Base-by-base conservation (phyloP, 2,797 vertebrate genomes). In the Alfaro cultratus region DNA sequence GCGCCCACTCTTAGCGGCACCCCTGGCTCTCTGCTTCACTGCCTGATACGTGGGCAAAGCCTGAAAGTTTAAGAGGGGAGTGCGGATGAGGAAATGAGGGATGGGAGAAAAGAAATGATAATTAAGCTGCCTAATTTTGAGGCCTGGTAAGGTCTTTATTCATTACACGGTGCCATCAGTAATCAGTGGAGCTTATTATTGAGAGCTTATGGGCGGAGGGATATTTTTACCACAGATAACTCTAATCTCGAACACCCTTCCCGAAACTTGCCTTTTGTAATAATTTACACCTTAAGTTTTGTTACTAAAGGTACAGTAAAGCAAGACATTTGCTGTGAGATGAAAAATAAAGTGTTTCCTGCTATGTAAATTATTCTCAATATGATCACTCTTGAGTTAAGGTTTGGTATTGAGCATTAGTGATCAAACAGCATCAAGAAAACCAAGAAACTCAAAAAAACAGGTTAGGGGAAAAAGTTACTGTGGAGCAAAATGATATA, bases 111-210 rank as follows among this genome's bases (percentile, higher is more conserved):
- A 90, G 82, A 85, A 90, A 87, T 82, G 77, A 92, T 89, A 89
- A 92, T 94, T 92, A 92, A 85, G 87, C 83, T 85, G 86, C 87
- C 85, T 89, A 89, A 93, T 90, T 90, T 83, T 87, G 89, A 46
- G 70, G 90, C 89, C 84, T 79, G 83, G n/a, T 87, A 64, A 91
- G 83, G 88, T 91, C 91, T 95, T 93, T 90, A 89, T 90, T 93
- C 91, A 91, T 94, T 88, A 92, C 85, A 80, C 78, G 86, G 89
- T 82, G 87, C 90, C 86, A 87, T 87, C 86, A 92, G 91, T 88
- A 91, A 91, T 92, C 88, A 91, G 86, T 85, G 76, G 80, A 86
- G 92, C 89, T 88, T 92, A 87, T 89, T 87, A 92, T 83, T 81
- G 82, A 73, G 83, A 86, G 78, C 60, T 15, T 80, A 82, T 71